Evolutionary conservation across 2,797 vertebrate genomes (phyloP), one percentile per base, ranked within the genome.

Genomic region (Malacoraja senta): DNA sequence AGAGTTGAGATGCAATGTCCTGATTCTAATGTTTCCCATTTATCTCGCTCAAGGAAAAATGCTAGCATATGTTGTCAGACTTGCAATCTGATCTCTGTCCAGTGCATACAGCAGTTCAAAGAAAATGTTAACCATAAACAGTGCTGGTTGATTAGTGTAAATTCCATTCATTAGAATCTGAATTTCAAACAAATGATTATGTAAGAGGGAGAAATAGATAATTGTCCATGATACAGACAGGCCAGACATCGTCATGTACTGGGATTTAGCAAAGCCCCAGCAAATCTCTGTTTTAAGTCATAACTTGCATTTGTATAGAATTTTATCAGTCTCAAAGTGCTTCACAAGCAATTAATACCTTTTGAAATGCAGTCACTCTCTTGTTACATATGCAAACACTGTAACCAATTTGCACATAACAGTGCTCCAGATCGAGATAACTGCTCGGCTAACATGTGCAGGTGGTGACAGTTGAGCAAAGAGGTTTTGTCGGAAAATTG

Each of bases 21-120:
- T 92, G 68, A 74, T 92, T 76, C 90, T 92, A 92, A 92, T 92
- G 38, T 26, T 71, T 92, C 32, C 71, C 72, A 76, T 92, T 44
- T 76, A 92, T 92, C 90, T 92, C 24, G 38, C 68, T 76, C 15
- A 76, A 92, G 90, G 90, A 92, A 92, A 53, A 92, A 92, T 76
- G 90, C 71, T 29, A 76, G 72, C 90, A 92, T 76, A 74, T 92
- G 90, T 71, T 92, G 90, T 92, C 90, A 92, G 90, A 29, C 71
- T 76, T 92, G 90, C 72, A 92, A 76, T 92, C 90, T 92, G 90
- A 92, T 92, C 72, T 24, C 68, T 53, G 38, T 92, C 90, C 90
- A 53, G 72, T 44, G 15, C 38, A 92, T 76, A 15, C 3, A n/a
- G 38, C 24, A 92, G 90, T 92, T 92, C 90, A 92, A 92, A 92